Evolutionary conservation across 2,113 vertebrate species (phyloP), one percentile per base, ranked within the genome.

Genomic region (Dunckerocampus dactyliophorus): DNA sequence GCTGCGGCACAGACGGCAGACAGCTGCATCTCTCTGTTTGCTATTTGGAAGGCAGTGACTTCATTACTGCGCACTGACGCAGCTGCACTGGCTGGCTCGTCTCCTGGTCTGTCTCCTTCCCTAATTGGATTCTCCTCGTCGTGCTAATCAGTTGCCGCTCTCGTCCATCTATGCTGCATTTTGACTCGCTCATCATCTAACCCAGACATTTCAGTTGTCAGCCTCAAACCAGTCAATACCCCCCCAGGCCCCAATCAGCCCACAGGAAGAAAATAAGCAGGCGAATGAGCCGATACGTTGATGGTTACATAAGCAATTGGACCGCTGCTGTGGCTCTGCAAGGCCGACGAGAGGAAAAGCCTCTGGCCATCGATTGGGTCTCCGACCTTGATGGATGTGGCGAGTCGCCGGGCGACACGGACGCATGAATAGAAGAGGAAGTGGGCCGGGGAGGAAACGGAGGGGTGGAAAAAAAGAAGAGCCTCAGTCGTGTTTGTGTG

Each of bases 1-100:
- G 77, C 83, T 89, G 88, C 62, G 77, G 77, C 85, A 71, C 84
- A 89, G 88, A 88, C 80, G 63, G 75, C 82, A 85, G 82, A 91
- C 90, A 87, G 84, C 87, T 89, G 88, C 81, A 82, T 78, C 75
- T 83, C 72, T 79, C 73, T 84, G 51, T 84, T 80, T 83, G 70
- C 86, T 88, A 81, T 88, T 87, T 86, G 81, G 76, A 89, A 82
- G 85, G 69, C 79, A 72, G 82, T 88, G 88, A 91, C 82, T 90
- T 89, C 87, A 90, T 87, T 79, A 87, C 84, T 83, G 57, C 82
- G 82, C 80, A 81, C 65, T 67, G 62, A 79, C 67, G 77, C 85
- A 85, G 79, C 87, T 79, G 78, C 70, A 70, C 76, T 77, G 71
- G 70, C 68, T 76, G 71, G 62, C 84, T 74, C 34, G 69, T 75